phyloP scores from a whole-genome alignment of 2,113 vertebrate species.

The Naja naja region DNA sequence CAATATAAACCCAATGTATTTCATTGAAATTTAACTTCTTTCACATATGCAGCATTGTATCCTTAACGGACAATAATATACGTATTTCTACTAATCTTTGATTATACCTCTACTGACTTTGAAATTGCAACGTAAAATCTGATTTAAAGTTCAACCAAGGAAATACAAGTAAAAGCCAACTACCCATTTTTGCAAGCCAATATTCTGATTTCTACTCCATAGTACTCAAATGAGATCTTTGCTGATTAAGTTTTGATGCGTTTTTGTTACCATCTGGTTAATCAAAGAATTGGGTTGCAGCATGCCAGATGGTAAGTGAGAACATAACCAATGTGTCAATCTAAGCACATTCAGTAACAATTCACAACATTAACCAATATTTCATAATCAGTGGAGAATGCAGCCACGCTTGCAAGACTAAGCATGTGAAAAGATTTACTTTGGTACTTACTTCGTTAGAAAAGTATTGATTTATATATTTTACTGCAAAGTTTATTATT shows the following conservation, averaged over 20 bases:
- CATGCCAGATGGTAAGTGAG: slow-evolving; percentile 2
- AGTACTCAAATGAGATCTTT: background rate
- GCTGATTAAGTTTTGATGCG: background rate
- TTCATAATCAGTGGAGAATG: background rate
- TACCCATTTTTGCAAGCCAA: background rate
- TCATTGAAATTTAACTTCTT: background rate
- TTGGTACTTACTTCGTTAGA: background rate
- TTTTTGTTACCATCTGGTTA: slow-evolving; percentile 17
- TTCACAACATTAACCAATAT: background rate
- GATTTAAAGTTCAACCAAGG: background rate
- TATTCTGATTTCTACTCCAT: background rate
- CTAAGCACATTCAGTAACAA: background rate
- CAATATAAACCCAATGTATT: background rate
- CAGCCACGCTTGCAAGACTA: background rate
- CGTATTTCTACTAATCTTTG: background rate
- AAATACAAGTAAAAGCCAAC: background rate
- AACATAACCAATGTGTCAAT: background rate
- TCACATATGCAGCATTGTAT: background rate
- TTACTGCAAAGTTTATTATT: background rate
- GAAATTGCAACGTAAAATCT: background rate
- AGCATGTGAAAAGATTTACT: background rate
- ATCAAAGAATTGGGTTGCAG: slow-evolving; percentile 1
- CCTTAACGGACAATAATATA: background rate
- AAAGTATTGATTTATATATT: background rate
- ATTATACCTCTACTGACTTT: background rate